A percentile compares a stretch with the other conserved stretches of the same genome.
Evolutionary conservation across 2,113 vertebrate genomes (phyloP).

Genomic region (Tympanuchus pallidicinctus): DNA sequence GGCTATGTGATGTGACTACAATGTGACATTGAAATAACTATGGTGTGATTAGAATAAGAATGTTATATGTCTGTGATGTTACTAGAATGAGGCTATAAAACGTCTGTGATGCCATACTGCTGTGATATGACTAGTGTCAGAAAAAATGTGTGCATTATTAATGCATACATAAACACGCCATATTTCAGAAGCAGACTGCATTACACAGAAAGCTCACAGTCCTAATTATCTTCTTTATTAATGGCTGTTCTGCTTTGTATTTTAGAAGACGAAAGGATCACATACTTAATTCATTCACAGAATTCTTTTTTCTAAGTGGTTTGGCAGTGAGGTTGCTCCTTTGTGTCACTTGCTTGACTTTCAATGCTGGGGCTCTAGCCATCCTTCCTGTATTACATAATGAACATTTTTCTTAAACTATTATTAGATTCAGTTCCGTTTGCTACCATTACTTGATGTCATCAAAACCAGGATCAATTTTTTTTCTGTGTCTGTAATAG

Average conservation of each 20-base stretch:
- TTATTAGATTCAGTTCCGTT: slow-evolving; percentile 60
- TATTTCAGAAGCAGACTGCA: slow-evolving; percentile 55
- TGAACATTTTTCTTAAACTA: slow-evolving; percentile 59
- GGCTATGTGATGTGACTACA: slow-evolving; percentile 72
- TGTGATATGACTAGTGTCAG: slow-evolving; percentile 64
- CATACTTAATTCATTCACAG: slow-evolving; percentile 47
- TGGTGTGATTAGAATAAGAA: slow-evolving; percentile 76
- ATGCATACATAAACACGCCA: slow-evolving; percentile 59
- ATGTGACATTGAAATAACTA: slow-evolving; percentile 77
- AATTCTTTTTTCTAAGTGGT: slow-evolving; percentile 16
- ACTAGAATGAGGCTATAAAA: slow-evolving; percentile 68
- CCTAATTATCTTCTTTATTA: slow-evolving; percentile 70
- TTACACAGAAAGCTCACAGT: slow-evolving; percentile 30
- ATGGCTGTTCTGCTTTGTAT: slow-evolving; percentile 56
- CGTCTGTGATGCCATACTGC: slow-evolving; percentile 46
- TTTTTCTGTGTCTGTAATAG: background rate
- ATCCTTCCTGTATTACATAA: slow-evolving; percentile 55
- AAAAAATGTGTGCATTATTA: slow-evolving; percentile 69
- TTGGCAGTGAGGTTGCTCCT: slow-evolving; percentile 44
- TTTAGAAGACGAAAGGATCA: slow-evolving; percentile 37
- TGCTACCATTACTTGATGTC: slow-evolving; percentile 33
- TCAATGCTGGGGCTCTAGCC: slow-evolving; percentile 17
- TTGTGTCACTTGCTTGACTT: slow-evolving; percentile 56
- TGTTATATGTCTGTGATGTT: slow-evolving; percentile 43
- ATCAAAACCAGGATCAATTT: slow-evolving; percentile 43